These are phyloP conservation scores for Stictonetta naevosa DNA, from an alignment of 2,113 vertebrate species.

Conservation along the genomic window DNA sequence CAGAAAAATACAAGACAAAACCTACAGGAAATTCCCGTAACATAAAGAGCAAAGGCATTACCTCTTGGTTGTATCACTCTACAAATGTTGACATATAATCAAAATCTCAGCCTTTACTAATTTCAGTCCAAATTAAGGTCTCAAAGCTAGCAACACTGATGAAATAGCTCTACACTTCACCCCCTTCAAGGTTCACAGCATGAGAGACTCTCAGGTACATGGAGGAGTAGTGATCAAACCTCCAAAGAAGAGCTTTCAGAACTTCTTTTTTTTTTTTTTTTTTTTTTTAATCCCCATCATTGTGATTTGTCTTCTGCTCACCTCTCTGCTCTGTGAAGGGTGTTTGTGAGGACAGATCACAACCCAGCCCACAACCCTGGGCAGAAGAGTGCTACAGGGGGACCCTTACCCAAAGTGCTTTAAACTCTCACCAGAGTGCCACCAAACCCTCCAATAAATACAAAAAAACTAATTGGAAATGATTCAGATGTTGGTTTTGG, in stretches of 20 bases:
- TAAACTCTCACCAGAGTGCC: fast-evolving
- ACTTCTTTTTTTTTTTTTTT: not conserved
- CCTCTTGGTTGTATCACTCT: not conserved
- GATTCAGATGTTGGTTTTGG: not conserved
- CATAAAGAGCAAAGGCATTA: not conserved
- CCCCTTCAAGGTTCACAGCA: fast-evolving
- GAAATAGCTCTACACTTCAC: not conserved
- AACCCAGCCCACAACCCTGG: not conserved
- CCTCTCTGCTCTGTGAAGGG: too few relatives aligned
- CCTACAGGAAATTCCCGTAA: not conserved
- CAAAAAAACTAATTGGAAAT: not conserved
- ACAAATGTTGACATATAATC: not conserved
- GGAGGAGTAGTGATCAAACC: not conserved
- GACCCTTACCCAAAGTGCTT: not conserved
- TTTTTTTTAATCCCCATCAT: not conserved
- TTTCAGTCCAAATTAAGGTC: not conserved
- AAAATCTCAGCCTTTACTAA: not conserved
- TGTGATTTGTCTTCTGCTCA: fast-evolving
- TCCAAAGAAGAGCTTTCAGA: not conserved
- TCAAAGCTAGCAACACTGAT: not conserved
- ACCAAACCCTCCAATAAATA: not conserved
- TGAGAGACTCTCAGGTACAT: fast-evolving
- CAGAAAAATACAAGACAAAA: not conserved
- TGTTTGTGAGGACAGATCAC: not conserved
- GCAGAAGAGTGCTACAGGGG: not conserved